Conservation (phyloP, 1,140 invertebrate genomes). For the Zaprionus taronus region DNA sequence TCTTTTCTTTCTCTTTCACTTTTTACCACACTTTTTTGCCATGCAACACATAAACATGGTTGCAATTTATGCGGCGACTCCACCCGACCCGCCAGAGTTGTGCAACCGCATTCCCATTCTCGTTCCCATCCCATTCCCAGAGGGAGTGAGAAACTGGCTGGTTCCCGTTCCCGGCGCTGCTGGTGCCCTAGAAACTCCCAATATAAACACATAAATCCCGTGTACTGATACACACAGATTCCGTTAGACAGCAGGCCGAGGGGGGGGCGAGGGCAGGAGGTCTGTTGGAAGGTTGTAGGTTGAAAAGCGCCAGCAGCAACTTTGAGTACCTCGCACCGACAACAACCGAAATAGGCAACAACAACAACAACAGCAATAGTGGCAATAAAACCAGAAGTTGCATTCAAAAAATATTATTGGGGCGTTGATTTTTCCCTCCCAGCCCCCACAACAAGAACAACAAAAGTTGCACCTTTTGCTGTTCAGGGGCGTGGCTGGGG, state of each 20-base stretch:
- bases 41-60: conserved; percentile 55
- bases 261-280: background rate
- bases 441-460: conserved; percentile 5
- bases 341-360: conserved; percentile 28
- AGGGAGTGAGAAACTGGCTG: no score
- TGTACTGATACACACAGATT: conserved; percentile 57
- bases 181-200: conserved; percentile 47
- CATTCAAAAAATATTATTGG: conserved; percentile 53
- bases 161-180: conserved; percentile 4
- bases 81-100: conserved; percentile 39
- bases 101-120: conserved; percentile 51
- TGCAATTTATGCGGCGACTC: conserved; percentile 69
- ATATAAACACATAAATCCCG: conserved; percentile 61
- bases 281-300: conserved; percentile 13
- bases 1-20: conserved; percentile 8
- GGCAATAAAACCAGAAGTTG: conserved; percentile 21
- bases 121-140: no score
- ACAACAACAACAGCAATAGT: conserved; percentile 11
- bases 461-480: conserved; percentile 43
- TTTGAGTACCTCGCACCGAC: conserved; percentile 33
- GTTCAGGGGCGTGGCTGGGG: conserved; percentile 1
- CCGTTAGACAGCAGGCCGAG: conserved; percentile 30
- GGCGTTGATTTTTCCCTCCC: conserved; percentile 22
- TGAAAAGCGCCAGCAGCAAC: conserved; percentile 39
- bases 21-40: conserved; percentile 33